A percentile compares a stretch with the other conserved stretches of the same genome.
Conservation (phyloP, 1,140 invertebrate genomes). For the Drosophila tristis region DNA sequence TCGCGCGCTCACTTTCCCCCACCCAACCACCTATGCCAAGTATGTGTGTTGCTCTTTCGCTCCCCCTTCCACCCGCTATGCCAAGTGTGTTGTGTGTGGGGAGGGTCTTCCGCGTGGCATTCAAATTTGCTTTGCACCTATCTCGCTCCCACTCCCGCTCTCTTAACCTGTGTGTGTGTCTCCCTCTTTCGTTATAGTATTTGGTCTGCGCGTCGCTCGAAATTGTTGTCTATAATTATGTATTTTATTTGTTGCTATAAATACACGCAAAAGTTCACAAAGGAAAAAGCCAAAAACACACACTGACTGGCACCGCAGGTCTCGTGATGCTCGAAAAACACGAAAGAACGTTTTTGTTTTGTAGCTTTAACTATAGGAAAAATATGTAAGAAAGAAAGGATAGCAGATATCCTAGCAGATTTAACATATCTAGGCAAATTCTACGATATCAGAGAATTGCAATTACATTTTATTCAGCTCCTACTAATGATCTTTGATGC, state of each 20-base stretch:
- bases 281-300: conserved; percentile 28
- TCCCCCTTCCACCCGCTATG: conserved; percentile 9
- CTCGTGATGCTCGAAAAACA: conserved; percentile 70
- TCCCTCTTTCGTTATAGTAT: conserved; percentile 11
- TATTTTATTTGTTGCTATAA: conserved; percentile 74
- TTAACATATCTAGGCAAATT: too few relatives aligned
- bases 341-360: conserved; percentile 38
- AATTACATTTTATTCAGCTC: too few relatives aligned
- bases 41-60: neutral
- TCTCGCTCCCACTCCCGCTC: neutral
- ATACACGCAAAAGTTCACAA: conserved; percentile 56
- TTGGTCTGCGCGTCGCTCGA: conserved; percentile 21
- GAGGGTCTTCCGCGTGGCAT: conserved; percentile 72
- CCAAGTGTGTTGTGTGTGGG: conserved; percentile 1
- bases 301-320: conserved; percentile 29
- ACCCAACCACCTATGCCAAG: conserved; percentile 3
- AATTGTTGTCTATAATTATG: conserved; percentile 75
- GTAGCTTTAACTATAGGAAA: neutral
- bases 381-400: neutral
- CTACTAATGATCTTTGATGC: too few relatives aligned
- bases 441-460: too few relatives aligned
- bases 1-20: neutral
- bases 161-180: too few relatives aligned
- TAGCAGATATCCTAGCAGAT: neutral
- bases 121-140: conserved; percentile 55